Conservation (phyloP, 2,888 invertebrate species). For the Macaria notata region DNA sequence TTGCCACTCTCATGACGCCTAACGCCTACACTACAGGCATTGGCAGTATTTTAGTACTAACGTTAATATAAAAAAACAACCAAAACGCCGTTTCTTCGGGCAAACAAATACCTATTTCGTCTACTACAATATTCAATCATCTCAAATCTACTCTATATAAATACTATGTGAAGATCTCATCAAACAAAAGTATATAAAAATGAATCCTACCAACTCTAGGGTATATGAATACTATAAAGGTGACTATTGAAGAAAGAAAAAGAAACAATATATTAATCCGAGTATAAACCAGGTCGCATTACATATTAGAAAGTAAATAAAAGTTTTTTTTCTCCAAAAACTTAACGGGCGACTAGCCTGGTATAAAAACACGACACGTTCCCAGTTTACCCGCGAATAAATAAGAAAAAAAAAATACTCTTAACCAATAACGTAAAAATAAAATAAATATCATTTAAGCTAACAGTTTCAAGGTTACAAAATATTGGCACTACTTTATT, state of each 20-base stretch:
- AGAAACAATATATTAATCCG: slow-evolving; percentile 26
- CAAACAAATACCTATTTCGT: slow-evolving; percentile 23
- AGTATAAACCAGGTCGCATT: slow-evolving; percentile 28
- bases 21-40: slow-evolving; percentile 1
- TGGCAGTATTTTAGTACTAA: slow-evolving; percentile 16
- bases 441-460: slow-evolving; percentile 52
- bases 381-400: slow-evolving; percentile 40
- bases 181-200: slow-evolving; percentile 9
- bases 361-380: slow-evolving; percentile 4
- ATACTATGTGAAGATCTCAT: slow-evolving; percentile 3
- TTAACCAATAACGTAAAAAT: slow-evolving; percentile 57
- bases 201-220: slow-evolving; percentile 15
- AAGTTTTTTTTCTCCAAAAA: slow-evolving; percentile 55
- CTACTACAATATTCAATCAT: neutral
- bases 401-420: slow-evolving; percentile 48
- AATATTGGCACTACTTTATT: slow-evolving; percentile 35
- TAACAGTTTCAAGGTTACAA: slow-evolving; percentile 32
- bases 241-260: slow-evolving; percentile 33
- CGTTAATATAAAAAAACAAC: slow-evolving; percentile 27
- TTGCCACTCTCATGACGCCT: slow-evolving; percentile 2
- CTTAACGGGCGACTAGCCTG: slow-evolving; percentile 29
- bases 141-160: slow-evolving; percentile 9
- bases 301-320: slow-evolving; percentile 50
- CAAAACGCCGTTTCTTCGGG: slow-evolving; percentile 26
- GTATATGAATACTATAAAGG: slow-evolving; percentile 27